Evolutionary conservation across 2,888 invertebrate species (phyloP).

Genomic region (Apodemia duryi): DNA sequence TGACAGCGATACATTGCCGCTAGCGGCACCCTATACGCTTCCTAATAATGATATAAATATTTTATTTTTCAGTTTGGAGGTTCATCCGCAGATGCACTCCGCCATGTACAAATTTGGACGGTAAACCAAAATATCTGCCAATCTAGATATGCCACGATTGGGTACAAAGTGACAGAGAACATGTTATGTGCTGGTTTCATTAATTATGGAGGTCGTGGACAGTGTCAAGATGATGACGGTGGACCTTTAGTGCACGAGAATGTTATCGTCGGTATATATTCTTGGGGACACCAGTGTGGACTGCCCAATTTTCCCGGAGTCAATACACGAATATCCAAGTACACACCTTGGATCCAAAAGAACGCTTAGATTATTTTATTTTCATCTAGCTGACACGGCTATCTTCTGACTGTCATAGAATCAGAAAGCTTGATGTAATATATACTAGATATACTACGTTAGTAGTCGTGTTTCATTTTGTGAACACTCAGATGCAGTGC

Average conservation of each 20-base stretch:
- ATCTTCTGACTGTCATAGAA: too few relatives aligned
- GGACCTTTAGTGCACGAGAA: slow-evolving; percentile 44
- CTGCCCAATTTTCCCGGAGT: slow-evolving; percentile 42
- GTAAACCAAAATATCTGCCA: slow-evolving; percentile 41
- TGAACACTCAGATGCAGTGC: too few relatives aligned
- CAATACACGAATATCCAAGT: slow-evolving; percentile 41
- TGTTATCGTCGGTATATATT: slow-evolving; percentile 43
- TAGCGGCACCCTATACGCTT: too few relatives aligned
- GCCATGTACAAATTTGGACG: slow-evolving; percentile 44
- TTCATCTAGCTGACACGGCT: not conserved
- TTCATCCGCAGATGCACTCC: slow-evolving; percentile 41
- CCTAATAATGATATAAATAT: too few relatives aligned
- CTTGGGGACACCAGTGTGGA: slow-evolving; percentile 43
- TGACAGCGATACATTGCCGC: too few relatives aligned
- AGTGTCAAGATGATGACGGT: slow-evolving; percentile 51
- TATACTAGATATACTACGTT: too few relatives aligned
- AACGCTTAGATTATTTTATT: slow-evolving; percentile 35
- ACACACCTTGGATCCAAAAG: slow-evolving; percentile 40
- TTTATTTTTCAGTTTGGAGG: slow-evolving; percentile 37
- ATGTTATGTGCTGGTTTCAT: slow-evolving; percentile 51
- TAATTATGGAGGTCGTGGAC: slow-evolving; percentile 44
- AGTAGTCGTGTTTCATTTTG: too few relatives aligned
- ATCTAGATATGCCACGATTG: slow-evolving; percentile 35
- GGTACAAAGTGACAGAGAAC: slow-evolving; percentile 40
- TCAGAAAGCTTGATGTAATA: too few relatives aligned